Evolutionary conservation across 2,797 vertebrate genomes (phyloP).

Genomic region (Todus mexicanus): DNA sequence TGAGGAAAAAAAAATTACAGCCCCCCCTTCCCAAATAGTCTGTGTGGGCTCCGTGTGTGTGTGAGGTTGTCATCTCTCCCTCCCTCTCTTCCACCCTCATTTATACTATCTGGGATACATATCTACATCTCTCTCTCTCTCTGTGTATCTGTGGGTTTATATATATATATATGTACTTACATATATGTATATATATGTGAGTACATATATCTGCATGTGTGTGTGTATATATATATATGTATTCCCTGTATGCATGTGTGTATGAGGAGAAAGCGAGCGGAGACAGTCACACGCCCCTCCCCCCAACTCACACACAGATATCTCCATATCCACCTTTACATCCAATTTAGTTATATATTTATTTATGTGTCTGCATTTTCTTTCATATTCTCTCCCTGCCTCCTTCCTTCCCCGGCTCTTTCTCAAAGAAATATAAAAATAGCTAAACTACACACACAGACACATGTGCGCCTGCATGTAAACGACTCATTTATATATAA

Average conservation of each 20-base stretch:
- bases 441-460: background rate
- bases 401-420: background rate
- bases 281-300: background rate
- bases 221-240: no score
- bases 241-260: background rate
- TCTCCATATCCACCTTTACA: background rate
- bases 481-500: background rate
- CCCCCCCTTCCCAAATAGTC: no score
- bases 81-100: background rate
- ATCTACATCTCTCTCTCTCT: background rate
- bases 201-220: no score
- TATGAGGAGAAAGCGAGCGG: background rate
- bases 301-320: background rate
- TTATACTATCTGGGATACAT: background rate
- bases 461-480: accelerated
- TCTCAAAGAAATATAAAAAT: background rate
- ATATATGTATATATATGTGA: background rate
- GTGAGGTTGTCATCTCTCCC: background rate
- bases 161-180: background rate
- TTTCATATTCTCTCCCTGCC: background rate
- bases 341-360: background rate
- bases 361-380: background rate
- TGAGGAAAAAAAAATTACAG: background rate
- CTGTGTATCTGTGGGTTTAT: background rate
- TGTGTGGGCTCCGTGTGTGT: background rate